Base-by-base conservation (phyloP, 2,113 vertebrate species). In the Natator depressus region DNA sequence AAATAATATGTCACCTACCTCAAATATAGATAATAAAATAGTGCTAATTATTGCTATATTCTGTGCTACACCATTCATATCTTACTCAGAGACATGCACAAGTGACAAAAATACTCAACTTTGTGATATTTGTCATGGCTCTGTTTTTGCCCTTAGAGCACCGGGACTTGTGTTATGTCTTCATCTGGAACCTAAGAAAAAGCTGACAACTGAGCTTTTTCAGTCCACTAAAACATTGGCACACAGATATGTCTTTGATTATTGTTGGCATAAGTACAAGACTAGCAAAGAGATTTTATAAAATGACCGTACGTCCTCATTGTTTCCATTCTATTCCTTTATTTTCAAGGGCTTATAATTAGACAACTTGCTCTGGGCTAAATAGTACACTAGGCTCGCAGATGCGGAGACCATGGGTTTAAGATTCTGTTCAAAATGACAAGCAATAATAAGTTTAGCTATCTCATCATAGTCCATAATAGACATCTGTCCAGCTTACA, bases 161-260 rank as follows among this genome's bases (percentile, higher is more conserved):
- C 42, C 16, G 25, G 24, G 75, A 42, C 42, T 78, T 78, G 75
- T 29, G 11, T 14, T 78, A 78, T 78, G 75, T 78, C 22, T 78
- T 47, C 42, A 47, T 29, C 12, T 78, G 75, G 75, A 78, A 27
- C 22, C 47, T 51, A 49, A 89, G 78, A 69, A 92, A 92, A 94
- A 94, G 92, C 81, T 94, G 84, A 90, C 87, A 82, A 50, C 16
- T 53, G 29, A 84, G 55, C 49, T 82, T 94, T 78, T 93, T 92
- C 5, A 65, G 89, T 96, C 62, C 14, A 72, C 78, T 80, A 84
- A 96, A 94, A 80, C 24, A 80, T 25, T 91, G 80, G 35, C 84
- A 93, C 38, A 50, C 24, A 88, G 89, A 87, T 10, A 2, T 75
- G 27, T 20, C 69, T 69, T 80, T 86, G 19, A 89, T 86, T 89